Base-by-base conservation (phyloP, 2,797 vertebrate genomes). In the Notolepis coatsorum region DNA sequence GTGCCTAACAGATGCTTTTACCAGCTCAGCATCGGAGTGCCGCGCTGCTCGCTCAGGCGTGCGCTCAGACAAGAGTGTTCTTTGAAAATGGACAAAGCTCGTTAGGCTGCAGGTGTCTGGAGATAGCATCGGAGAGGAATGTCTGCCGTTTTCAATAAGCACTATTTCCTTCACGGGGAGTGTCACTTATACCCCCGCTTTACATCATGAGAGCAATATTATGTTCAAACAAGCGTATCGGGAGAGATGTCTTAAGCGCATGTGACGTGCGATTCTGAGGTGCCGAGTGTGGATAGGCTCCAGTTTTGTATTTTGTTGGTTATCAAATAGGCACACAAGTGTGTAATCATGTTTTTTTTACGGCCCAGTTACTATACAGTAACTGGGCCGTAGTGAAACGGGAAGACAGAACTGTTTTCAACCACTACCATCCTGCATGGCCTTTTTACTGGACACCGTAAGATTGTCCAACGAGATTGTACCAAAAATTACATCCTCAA, bases 1-100 rank as follows among this genome's bases (percentile, higher is more conserved):
- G 66, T 78, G 81, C 82, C 91, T 93, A 93, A 92, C 91, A 92
- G 91, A 93, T 93, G 91, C 91, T 89, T 94, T 93, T 92, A 90
- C 91, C 91, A 88, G 86, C 90, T 84, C 86, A 70, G 78, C 84
- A 61, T 80, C 84, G 63, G 88, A 82, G 86, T n/a, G n/a, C 82
- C 71, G 66, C 76, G 72, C 79, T 86, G 84, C 85, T 87, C 78
- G 73, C 86, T 93, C 63, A 75, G 88, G 81, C 90, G 84, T 89
- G 79, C 80, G 74, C 68, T 48, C 77, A 79, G 82, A 85, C 71
- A 62, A 60, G 88, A 88, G 84, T 79, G 79, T 88, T 92, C 76
- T 73, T 84, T 88, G 87, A 87, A 93, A 93, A 90, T 87, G 88
- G 87, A 90, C 87, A 88, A 87, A 91, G 82, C 89, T 93, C 85